Evolutionary conservation across 1,140 invertebrate species (phyloP).

Genomic region (Cydia splendana): DNA sequence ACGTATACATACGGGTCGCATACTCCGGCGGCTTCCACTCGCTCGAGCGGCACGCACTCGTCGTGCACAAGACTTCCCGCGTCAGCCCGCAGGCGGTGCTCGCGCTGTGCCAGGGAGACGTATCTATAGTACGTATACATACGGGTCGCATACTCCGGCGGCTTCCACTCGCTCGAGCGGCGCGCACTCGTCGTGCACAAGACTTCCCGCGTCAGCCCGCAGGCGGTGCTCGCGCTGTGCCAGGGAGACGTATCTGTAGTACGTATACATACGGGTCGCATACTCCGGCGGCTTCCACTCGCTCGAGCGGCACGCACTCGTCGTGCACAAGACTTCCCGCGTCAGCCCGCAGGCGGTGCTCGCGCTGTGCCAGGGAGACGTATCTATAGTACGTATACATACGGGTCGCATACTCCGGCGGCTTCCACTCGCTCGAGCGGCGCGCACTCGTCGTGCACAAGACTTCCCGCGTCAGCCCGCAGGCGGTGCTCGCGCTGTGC

Average conservation of each 20-base stretch:
- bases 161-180: no score
- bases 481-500: conserved; percentile 79
- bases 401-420: no score
- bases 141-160: no score
- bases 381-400: conserved; percentile 31
- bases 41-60: conserved; percentile 64
- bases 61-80: conserved; percentile 78
- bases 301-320: no score
- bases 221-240: conserved; percentile 79
- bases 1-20: neutral
- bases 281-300: no score
- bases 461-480: conserved; percentile 78
- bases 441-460: no score
- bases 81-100: conserved; percentile 79
- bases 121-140: conserved; percentile 34
- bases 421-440: no score
- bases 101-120: conserved; percentile 70
- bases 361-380: conserved; percentile 69
- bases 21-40: no score
- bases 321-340: conserved; percentile 76
- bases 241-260: conserved; percentile 41
- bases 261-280: neutral
- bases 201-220: conserved; percentile 79
- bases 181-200: no score
- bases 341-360: conserved; percentile 79